These are phyloP conservation scores for Sinocyclocheilus rhinocerous DNA, from an alignment of 2,113 vertebrate species.

Conservation along the genomic window DNA sequence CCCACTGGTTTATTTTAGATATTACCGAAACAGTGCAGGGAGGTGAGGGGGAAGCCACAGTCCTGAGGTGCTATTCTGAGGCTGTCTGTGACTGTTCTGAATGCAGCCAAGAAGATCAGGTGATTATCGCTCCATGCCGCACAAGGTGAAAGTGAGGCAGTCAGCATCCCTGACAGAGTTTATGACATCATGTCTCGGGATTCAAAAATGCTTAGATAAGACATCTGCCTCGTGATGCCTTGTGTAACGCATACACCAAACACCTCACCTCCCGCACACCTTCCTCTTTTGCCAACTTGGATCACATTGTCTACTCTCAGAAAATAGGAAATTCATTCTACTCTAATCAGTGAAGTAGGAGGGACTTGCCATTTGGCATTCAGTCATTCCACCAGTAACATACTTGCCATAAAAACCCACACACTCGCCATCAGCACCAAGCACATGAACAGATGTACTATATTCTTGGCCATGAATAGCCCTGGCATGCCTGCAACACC, in stretches of 20 bases:
- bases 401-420: conserved; percentile 45
- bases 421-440: conserved; percentile 78
- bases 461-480: conserved; percentile 89
- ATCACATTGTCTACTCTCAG: background rate
- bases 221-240: conserved; percentile 39
- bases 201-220: conserved; percentile 64
- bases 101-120: conserved; percentile 57
- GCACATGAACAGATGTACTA: conserved; percentile 64
- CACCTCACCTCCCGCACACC: conserved; percentile 38
- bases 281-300: conserved; percentile 2
- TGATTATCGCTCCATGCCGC: conserved; percentile 54
- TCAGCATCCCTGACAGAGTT: conserved; percentile 51
- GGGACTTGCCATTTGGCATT: conserved; percentile 36
- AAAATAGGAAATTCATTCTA: conserved; percentile 28
- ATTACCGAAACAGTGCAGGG: conserved; percentile 49
- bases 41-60: conserved; percentile 52
- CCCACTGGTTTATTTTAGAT: conserved; percentile 50
- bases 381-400: conserved; percentile 41
- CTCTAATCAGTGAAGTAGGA: conserved; percentile 31
- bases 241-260: conserved; percentile 36
- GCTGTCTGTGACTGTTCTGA: conserved; percentile 57
- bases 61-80: conserved; percentile 58
- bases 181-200: conserved; percentile 67
- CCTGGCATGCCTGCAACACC: conserved; percentile 87
- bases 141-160: conserved; percentile 58